Conservation (phyloP, 2,888 invertebrate genomes). For the Celastrina argiolus region DNA sequence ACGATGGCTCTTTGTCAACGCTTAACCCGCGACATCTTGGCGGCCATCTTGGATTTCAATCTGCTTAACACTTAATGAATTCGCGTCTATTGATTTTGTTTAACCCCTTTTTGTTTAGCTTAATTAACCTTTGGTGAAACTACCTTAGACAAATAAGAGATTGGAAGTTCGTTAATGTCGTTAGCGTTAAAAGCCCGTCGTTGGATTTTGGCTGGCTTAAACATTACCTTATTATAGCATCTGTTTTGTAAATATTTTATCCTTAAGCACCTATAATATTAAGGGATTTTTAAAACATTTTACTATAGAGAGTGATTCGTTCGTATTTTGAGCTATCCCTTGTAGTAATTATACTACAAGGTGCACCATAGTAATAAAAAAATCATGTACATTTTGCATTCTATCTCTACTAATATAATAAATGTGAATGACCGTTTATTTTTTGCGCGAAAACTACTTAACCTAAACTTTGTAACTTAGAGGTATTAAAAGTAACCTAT, state of each 20-base stretch:
- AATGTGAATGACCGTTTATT: too few relatives aligned
- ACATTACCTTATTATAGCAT: background rate
- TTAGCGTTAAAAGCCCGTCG: slow-evolving; percentile 15
- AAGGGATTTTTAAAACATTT: too few relatives aligned
- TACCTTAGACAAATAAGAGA: slow-evolving; percentile 25
- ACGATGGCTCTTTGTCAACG: slow-evolving; percentile 78
- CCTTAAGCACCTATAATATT: too few relatives aligned
- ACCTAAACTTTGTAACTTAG: too few relatives aligned
- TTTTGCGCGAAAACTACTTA: too few relatives aligned
- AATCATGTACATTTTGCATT: too few relatives aligned
- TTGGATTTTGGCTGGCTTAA: background rate
- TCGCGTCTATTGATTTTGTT: slow-evolving; percentile 77
- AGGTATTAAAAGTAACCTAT: too few relatives aligned
- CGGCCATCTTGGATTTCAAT: slow-evolving; percentile 75
- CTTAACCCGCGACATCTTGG: slow-evolving; percentile 70
- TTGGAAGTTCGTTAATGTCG: slow-evolving; percentile 21
- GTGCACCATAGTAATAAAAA: too few relatives aligned
- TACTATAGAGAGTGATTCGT: too few relatives aligned
- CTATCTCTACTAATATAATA: too few relatives aligned
- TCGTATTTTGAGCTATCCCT: too few relatives aligned
- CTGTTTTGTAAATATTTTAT: background rate
- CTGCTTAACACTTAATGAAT: slow-evolving; percentile 77
- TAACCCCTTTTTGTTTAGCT: slow-evolving; percentile 77
- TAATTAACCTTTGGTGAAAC: slow-evolving; percentile 71
- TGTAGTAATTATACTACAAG: too few relatives aligned